Base-by-base conservation (phyloP, 53 echinoderm and acorn worm species). In the Astropecten irregularis region DNA sequence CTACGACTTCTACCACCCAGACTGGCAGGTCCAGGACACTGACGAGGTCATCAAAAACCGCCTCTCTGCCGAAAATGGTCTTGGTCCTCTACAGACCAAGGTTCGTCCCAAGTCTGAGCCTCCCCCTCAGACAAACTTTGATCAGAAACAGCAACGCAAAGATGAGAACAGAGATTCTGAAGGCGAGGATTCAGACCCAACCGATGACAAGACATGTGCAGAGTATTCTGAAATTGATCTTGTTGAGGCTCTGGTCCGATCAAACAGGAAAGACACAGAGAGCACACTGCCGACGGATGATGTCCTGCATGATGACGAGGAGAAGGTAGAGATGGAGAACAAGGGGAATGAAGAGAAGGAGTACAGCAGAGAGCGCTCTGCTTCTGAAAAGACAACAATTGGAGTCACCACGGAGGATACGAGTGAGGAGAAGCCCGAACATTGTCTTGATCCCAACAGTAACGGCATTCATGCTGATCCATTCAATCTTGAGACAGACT, bases 211-310 rank as follows among this genome's bases (percentile, higher is more conserved):
- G 42, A 59, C 46, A 10, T 65, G 51, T 57, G 23, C 82, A 29
- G 91, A 92, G 51, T 93, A 96, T 76, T 85, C 91, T 63, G 96
- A 96, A 49, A 86, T 91, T 66, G 96, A 96, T 37, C 89, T 96
- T 58, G 87, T 96, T 10, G 96, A 96, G 81, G 96, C 93, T 23
- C 87, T 96, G 38, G 88, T 93, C 2, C 84, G 82, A 37, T 71
- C 95, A n/a, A 92, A 92, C 29, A 49, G 87, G 36, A 72, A 84
- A 58, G 87, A 85, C 35, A 71, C 70, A 19, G 64, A 79, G 11
- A 40, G 26, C 4, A 3, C 2, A 31, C 19, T 20, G 2, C 15
- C 9, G 2, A 31, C 0, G n/a, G 20, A 22, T 3, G 32, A 44
- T 5, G 44, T 15, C 5, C 4, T 16, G 32, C 6, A 42, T 6